Conservation (phyloP, 2,797 vertebrate genomes). For the Dryobates pubescens region DNA sequence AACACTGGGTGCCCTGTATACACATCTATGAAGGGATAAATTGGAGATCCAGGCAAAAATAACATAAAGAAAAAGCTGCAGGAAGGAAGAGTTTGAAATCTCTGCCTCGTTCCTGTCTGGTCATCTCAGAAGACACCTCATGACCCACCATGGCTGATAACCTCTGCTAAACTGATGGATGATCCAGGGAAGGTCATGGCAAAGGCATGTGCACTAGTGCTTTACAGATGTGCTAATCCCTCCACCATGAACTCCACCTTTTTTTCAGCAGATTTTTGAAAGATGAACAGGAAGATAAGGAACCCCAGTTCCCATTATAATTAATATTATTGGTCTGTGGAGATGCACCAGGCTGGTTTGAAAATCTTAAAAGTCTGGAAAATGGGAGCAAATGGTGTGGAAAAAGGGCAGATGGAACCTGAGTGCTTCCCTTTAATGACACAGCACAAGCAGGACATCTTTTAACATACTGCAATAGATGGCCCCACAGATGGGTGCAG, state of each 20-base stretch:
- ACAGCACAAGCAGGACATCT: neutral
- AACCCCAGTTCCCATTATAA: neutral
- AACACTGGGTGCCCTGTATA: neutral
- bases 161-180: neutral
- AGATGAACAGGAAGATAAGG: neutral
- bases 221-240: neutral
- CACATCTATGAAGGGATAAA: neutral
- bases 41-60: neutral
- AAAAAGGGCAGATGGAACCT: neutral
- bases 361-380: neutral
- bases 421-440: neutral
- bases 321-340: neutral
- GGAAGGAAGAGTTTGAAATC: neutral
- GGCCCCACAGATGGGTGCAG: neutral
- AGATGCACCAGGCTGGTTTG: neutral
- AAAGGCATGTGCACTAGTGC: neutral
- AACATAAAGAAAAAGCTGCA: neutral
- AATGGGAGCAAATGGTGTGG: neutral
- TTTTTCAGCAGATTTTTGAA: neutral
- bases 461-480: neutral
- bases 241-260: neutral
- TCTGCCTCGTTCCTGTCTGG: neutral
- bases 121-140: neutral
- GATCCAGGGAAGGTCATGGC: neutral
- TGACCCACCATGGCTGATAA: neutral